A percentile compares a stretch with the other conserved stretches of the same genome.
These are phyloP conservation scores for Turdus rufiventris DNA, from an alignment of 2,113 vertebrate species.

Conservation along the genomic window DNA sequence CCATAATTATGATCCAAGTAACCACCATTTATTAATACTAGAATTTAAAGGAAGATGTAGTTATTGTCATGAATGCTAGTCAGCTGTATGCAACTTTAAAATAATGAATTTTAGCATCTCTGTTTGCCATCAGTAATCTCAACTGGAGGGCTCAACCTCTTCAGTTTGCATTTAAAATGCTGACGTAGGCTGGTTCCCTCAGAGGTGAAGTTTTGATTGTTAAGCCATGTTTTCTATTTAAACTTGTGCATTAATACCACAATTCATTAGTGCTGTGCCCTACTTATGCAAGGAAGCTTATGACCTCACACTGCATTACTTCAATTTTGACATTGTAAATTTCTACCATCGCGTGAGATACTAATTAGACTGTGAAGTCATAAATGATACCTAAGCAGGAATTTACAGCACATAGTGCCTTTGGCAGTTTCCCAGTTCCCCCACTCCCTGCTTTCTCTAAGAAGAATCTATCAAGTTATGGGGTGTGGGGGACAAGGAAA, in stretches of 20 bases:
- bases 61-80: background rate
- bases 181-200: background rate
- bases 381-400: conserved; percentile 66
- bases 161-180: background rate
- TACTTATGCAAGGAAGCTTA: conserved; percentile 37
- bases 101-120: background rate
- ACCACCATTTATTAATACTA: conserved; percentile 57
- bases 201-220: conserved; percentile 40
- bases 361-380: conserved; percentile 74
- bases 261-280: conserved; percentile 38
- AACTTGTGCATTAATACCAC: conserved; percentile 36
- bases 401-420: conserved; percentile 13
- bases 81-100: background rate
- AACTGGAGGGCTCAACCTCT: conserved; percentile 6
- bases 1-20: conserved; percentile 68
- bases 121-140: background rate
- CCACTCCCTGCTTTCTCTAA: background rate
- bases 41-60: conserved; percentile 29
- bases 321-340: conserved; percentile 71
- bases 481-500: background rate
- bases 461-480: conserved; percentile 22
- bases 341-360: conserved; percentile 39
- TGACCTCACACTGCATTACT: conserved; percentile 65
- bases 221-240: conserved; percentile 60
- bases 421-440: conserved; percentile 47